Conservation (phyloP, 2,888 invertebrate species). For the Alitta virens region DNA sequence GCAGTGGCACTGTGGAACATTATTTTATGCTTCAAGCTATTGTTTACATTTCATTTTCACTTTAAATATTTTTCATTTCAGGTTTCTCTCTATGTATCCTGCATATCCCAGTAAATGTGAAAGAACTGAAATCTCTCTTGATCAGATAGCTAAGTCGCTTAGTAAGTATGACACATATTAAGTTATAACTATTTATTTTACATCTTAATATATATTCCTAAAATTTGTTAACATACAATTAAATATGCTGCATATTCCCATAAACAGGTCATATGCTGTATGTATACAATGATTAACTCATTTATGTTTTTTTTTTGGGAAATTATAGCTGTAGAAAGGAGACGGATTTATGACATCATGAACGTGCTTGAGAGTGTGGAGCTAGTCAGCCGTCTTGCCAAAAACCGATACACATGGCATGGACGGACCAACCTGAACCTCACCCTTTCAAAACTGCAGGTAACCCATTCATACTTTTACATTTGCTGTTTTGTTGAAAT, state of each 20-base stretch:
- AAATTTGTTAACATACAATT: too few relatives aligned
- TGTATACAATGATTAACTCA: too few relatives aligned
- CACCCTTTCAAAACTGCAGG: conserved; percentile 66
- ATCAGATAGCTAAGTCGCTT: conserved; percentile 66
- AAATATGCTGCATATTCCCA: too few relatives aligned
- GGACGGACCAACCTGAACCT: conserved; percentile 65
- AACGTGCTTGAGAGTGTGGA: conserved; percentile 73
- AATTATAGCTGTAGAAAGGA: conserved; percentile 62
- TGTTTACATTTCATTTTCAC: background rate
- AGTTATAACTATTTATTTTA: too few relatives aligned
- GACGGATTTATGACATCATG: conserved; percentile 73
- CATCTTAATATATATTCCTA: too few relatives aligned
- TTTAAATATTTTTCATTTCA: conserved; percentile 26
- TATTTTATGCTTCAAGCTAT: too few relatives aligned
- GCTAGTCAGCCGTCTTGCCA: conserved; percentile 65
- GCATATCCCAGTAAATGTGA: conserved; percentile 53
- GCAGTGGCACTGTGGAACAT: too few relatives aligned
- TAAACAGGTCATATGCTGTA: too few relatives aligned
- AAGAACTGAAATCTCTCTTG: conserved; percentile 63
- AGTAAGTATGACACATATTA: too few relatives aligned
- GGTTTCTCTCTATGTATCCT: conserved; percentile 45
- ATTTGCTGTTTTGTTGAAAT: too few relatives aligned
- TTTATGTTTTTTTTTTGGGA: background rate
- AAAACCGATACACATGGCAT: conserved; percentile 72
- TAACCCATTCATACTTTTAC: too few relatives aligned